Percentiles rank a stretch among this genome's conserved stretches.
These are phyloP conservation scores for Phaenicophaeus curvirostris DNA, from an alignment of 2,797 vertebrate genomes.

Conservation along the genomic window DNA sequence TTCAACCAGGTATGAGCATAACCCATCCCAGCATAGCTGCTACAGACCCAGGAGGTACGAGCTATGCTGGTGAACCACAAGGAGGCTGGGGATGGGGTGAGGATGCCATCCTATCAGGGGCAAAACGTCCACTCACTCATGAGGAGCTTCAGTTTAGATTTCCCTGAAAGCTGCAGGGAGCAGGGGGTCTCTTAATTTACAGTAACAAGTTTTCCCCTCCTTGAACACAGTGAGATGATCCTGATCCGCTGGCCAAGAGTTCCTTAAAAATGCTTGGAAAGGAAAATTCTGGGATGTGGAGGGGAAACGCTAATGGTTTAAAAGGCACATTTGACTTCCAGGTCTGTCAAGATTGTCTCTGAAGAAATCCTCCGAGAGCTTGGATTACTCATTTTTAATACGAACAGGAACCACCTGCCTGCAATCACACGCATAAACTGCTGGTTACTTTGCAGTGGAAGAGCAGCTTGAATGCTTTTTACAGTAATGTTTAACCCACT, in stretches of 20 bases:
- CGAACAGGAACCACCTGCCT: conserved; percentile 72
- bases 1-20: neutral
- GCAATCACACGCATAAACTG: conserved; percentile 32
- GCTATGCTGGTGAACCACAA: neutral
- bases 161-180: neutral
- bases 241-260: neutral
- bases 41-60: neutral
- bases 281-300: neutral
- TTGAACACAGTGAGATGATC: neutral
- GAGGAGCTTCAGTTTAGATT: fast-evolving
- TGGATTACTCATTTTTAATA: conserved; percentile 50
- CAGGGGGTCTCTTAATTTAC: neutral
- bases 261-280: neutral
- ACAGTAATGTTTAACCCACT: conserved; percentile 16
- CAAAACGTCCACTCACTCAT: neutral
- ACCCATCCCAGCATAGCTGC: neutral
- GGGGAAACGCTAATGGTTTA: conserved; percentile 20
- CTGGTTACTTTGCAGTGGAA: conserved; percentile 14
- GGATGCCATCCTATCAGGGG: fast-evolving
- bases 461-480: conserved; percentile 37
- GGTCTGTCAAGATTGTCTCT: neutral
- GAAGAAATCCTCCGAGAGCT: conserved; percentile 9
- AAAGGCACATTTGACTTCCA: conserved; percentile 1
- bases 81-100: neutral
- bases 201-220: neutral